phyloP scores from a whole-genome alignment of 2,113 vertebrate species.

The Entosphenus tridentatus region DNA sequence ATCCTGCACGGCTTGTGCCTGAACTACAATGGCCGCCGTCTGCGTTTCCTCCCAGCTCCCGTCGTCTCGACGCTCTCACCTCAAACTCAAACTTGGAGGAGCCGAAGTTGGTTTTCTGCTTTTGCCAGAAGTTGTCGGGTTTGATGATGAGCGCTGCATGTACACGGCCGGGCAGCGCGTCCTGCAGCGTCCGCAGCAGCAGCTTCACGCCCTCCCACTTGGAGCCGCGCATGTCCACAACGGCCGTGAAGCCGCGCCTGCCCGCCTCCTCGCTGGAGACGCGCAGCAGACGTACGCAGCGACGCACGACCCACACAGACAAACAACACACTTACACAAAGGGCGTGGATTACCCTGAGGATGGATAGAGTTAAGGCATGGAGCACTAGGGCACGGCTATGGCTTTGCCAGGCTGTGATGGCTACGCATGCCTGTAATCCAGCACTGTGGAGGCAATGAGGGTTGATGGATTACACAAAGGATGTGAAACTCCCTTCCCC shows the following conservation, averaged over 20 bases:
- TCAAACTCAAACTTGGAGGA: constrained; percentile 98
- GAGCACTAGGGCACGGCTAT: constrained; percentile 15
- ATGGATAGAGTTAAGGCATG: constrained; percentile 11
- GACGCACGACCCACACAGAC: neutral
- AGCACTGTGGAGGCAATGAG: too few species aligned
- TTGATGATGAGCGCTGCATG: constrained; percentile 97
- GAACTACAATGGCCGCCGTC: too few species aligned
- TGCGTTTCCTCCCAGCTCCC: too few species aligned
- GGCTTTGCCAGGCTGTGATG: constrained; percentile 7
- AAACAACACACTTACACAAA: neutral
- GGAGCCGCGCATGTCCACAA: constrained; percentile 94
- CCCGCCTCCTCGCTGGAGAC: constrained; percentile 70
- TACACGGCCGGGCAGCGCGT: constrained; percentile 77
- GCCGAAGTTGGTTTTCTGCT: constrained; percentile 97
- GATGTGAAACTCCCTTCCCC: too few species aligned
- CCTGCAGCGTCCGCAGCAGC: constrained; percentile 86
- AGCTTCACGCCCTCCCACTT: constrained; percentile 98
- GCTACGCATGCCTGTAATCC: too few species aligned
- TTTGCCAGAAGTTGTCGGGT: constrained; percentile 99
- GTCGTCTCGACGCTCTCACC: constrained; percentile 24
- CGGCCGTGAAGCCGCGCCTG: constrained; percentile 90
- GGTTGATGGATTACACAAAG: too few species aligned
- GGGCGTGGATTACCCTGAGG: constrained; percentile 9
- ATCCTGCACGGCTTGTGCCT: too few species aligned
- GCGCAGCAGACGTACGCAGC: constrained; percentile 15